Evolutionary conservation across 2,888 invertebrate species (phyloP).

Genomic region (Tetanocera ferruginea): DNA sequence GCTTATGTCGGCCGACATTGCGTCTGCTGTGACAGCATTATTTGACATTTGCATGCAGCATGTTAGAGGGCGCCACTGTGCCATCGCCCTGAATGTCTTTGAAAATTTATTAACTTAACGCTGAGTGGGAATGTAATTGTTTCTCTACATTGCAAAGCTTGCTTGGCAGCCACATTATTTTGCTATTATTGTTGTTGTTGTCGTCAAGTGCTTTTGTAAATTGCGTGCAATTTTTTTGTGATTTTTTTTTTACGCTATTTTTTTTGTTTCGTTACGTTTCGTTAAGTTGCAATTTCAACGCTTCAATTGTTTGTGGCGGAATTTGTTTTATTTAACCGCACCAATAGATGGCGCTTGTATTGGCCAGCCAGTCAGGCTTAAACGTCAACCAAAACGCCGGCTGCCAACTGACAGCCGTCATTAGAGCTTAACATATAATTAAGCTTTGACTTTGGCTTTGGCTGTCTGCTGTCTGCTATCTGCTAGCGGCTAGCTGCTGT

Average conservation of each 20-base stretch:
- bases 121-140: neutral
- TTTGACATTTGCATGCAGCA: constrained; percentile 11
- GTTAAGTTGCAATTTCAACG: constrained; percentile 7
- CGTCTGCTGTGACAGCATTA: neutral
- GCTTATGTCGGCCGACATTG: neutral
- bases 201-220: neutral
- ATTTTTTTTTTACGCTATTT: neutral
- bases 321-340: neutral
- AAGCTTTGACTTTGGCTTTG: neutral
- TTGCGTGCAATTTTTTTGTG: neutral
- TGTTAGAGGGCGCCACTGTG: constrained; percentile 12
- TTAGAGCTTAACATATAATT: constrained; percentile 18
- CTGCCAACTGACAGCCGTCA: constrained; percentile 31
- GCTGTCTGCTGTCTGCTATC: too few relatives aligned
- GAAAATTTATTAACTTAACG: constrained; percentile 16
- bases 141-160: neutral
- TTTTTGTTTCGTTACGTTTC: constrained; percentile 1
- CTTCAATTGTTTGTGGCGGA: neutral
- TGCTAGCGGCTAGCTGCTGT: too few relatives aligned
- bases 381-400: constrained; percentile 14
- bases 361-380: neutral
- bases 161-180: neutral
- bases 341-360: neutral
- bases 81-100: neutral
- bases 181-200: neutral